Evolutionary conservation across 2,797 vertebrate genomes (phyloP), one percentile per base, ranked within the genome.

Genomic region (Danio tinwini): DNA sequence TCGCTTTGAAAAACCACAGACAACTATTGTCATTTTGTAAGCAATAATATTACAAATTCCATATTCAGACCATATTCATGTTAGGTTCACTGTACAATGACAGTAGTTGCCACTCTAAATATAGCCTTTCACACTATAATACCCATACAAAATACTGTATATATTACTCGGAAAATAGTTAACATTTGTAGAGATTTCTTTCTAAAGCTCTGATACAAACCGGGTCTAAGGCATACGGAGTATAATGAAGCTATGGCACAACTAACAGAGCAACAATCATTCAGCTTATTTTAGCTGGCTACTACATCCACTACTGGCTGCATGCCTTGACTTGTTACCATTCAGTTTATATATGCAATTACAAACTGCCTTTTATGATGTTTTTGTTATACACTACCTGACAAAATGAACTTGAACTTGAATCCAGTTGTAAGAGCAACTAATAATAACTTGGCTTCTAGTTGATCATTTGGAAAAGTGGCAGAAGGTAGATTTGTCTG

Each of bases 221-320:
- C 9, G 42, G 19, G 19, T 19, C 11, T 2, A 71, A 71, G 50
- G 37, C 37, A 70, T 70, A 14, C 19, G 39, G 5, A 49, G 19
- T 49, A 17, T 19, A 49, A 49, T 67, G 42, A 71, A 55, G 42
- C 37, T 19, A 71, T 7, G 39, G 61, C 37, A 56, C 47, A 52
- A 42, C 37, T 70, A 55, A 55, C 45, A 50, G 68, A 55, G 50
- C n/a, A 55, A 42, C 50, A 55, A 70, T 40, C 56, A 63, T 45
- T 42, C n/a, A 59, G n/a, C 45, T 16, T 69, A 58, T 59, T 19
- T 63, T 80, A 11, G 58, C 65, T 64, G 37, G 42, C 40, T 83
- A 37, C 50, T 52, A 47, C 16, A 19, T 40, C 53, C 42, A 47
- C 6, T 29, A 29, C 47, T 16, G 69, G 49, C 56, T 64, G 53